Conservation (phyloP, 2,888 invertebrate genomes). For the Chloroclystis v-ata region DNA sequence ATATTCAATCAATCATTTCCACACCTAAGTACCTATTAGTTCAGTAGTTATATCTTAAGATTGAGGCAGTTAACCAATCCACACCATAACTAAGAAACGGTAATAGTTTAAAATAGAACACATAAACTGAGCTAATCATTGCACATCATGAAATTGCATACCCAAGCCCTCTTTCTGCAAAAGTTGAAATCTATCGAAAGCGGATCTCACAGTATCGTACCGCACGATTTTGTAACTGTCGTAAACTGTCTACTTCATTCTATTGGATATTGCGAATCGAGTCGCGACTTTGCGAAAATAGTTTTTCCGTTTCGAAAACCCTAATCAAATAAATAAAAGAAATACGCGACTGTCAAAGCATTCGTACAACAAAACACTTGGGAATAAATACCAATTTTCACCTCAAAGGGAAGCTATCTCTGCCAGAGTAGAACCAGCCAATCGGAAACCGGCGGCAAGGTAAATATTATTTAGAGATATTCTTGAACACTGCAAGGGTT, state of each 20-base stretch:
- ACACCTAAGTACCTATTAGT: too few species aligned
- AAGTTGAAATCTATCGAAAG: constrained; percentile 8
- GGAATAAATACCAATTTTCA: constrained; percentile 62
- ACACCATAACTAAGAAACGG: too few species aligned
- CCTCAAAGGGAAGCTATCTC: constrained; percentile 56
- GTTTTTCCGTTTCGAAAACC: constrained; percentile 24
- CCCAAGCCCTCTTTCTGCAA: too few species aligned
- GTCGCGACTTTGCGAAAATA: constrained; percentile 16
- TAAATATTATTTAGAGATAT: constrained; percentile 66
- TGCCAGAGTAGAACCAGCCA: constrained; percentile 40
- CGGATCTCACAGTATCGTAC: background rate
- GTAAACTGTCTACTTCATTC: constrained; percentile 16
- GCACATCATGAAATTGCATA: too few species aligned
- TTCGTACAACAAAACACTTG: constrained; percentile 43
- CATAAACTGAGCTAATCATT: too few species aligned
- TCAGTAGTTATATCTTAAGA: too few species aligned
- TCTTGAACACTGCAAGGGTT: constrained; percentile 55
- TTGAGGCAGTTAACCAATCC: too few species aligned
- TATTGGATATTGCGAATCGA: constrained; percentile 15
- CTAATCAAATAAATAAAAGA: constrained; percentile 31
- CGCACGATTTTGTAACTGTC: constrained; percentile 9
- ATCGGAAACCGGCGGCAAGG: constrained; percentile 51
- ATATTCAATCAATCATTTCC: too few species aligned
- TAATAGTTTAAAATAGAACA: too few species aligned
- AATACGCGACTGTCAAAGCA: constrained; percentile 28